Evolutionary conservation across 2,888 invertebrate species (phyloP).

Genomic region (Drosophila borborema): DNA sequence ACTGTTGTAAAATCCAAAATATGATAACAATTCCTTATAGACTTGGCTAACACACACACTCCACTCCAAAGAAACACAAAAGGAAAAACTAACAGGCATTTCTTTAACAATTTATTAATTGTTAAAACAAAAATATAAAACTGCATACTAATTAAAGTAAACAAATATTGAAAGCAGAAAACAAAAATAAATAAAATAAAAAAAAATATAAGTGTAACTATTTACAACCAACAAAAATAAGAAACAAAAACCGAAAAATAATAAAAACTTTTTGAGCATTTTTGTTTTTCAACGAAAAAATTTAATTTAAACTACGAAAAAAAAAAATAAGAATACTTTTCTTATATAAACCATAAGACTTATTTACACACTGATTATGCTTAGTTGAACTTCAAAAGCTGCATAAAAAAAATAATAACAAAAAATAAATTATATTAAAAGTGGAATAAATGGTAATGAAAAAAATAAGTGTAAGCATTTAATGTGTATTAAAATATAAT

Average conservation of each 20-base stretch:
- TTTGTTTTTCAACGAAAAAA: slow-evolving; percentile 58
- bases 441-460: slow-evolving; percentile 18
- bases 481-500: slow-evolving; percentile 16
- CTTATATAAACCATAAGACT: slow-evolving; percentile 75
- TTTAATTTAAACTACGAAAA: slow-evolving; percentile 39
- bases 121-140: slow-evolving; percentile 36
- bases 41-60: slow-evolving; percentile 37
- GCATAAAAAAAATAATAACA: slow-evolving; percentile 23
- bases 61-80: slow-evolving; percentile 10
- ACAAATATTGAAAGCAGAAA: slow-evolving; percentile 27
- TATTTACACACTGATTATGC: slow-evolving; percentile 81
- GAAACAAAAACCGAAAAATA: slow-evolving; percentile 2
- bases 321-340: slow-evolving; percentile 47
- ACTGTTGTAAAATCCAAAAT: slow-evolving; percentile 12
- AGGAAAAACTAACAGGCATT: slow-evolving; percentile 33
- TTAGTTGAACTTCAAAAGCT: slow-evolving; percentile 73
- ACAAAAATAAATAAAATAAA: slow-evolving; percentile 13
- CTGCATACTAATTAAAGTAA: slow-evolving; percentile 33
- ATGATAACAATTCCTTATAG: slow-evolving; percentile 10
- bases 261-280: slow-evolving; percentile 50
- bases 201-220: slow-evolving; percentile 40
- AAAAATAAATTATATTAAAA: slow-evolving; percentile 27
- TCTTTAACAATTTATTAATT: slow-evolving; percentile 38
- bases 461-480: neutral
- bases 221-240: slow-evolving; percentile 47